Base-by-base conservation (phyloP, 2,113 vertebrate genomes). In the Opisthocomus hoazin region DNA sequence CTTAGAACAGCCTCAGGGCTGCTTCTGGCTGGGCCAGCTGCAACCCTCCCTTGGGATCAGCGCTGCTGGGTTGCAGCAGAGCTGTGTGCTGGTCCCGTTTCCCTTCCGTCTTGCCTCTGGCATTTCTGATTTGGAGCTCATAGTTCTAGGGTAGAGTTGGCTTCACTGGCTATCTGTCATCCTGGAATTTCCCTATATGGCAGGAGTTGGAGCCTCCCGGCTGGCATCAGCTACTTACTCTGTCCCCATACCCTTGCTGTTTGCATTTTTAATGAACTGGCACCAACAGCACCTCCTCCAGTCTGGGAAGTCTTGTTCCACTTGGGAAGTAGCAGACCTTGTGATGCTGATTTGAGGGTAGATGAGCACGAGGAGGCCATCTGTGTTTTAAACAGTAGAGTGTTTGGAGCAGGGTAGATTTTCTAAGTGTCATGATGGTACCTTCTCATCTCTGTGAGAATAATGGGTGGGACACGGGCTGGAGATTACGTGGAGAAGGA, bases 81-180 rank as follows among this genome's bases (percentile, higher is more conserved):
- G 56, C 23, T 37, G 8, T 34, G 29, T 68, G 29, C 57, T 85
- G 78, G 37, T 79, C 8, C 34, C 13, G 7, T 68, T 91, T 74
- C 53, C 43, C 53, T 77, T 21, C 69, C 48, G 64, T 80, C 46
- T 87, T 93, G 80, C 76, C 36, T 87, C 79, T 86, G 85, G 79
- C 58, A 27, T 45, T 86, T 80, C 46, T 80, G 21, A 58, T 90
- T 69, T 68, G 79, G 68, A 83, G 85, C 27, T 81, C 11, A 5
- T 15, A 36, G 34, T 71, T 83, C n/a, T 32, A 74, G 48, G 30
- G 30, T 43, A 54, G 79, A 56, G 48, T 36, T 92, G 56, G 37
- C 30, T 76, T 76, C 18, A 2, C 23, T 64, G 46, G 29, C 36
- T 90, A 0, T 51, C 32, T 56, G 30, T 88, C 56, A 26, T 63